Conservation (phyloP, 2,797 vertebrate species). For the Diplodus sargus region DNA sequence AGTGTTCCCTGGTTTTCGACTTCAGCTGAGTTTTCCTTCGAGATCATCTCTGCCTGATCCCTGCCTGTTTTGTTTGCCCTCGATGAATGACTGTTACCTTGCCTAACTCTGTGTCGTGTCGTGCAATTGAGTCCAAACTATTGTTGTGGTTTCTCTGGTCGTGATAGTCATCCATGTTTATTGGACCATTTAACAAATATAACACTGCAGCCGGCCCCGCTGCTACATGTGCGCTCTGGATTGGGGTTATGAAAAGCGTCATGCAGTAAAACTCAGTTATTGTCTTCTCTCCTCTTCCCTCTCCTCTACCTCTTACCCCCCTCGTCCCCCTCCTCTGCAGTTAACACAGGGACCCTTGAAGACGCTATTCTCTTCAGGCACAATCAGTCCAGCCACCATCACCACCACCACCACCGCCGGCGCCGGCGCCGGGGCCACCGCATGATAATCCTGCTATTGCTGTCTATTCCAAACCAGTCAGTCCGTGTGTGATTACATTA, state of each 20-base stretch:
- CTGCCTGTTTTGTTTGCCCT: too few relatives aligned
- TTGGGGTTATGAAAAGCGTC: not conserved
- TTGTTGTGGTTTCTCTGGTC: too few relatives aligned
- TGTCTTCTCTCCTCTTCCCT: not conserved
- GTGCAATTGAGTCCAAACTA: too few relatives aligned
- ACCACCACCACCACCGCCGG: too few relatives aligned
- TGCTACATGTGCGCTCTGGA: not conserved
- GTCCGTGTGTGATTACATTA: slow-evolving; percentile 58
- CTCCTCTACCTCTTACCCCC: not conserved
- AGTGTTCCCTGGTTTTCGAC: too few relatives aligned
- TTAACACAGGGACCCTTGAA: slow-evolving; percentile 42
- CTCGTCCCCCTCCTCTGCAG: slow-evolving; percentile 10
- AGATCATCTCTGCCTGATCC: too few relatives aligned
- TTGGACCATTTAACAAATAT: not conserved
- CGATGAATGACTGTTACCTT: too few relatives aligned
- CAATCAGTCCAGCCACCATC: slow-evolving; percentile 36
- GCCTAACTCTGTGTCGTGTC: too few relatives aligned
- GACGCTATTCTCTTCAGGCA: slow-evolving; percentile 28
- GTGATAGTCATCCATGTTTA: too few relatives aligned
- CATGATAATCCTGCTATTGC: slow-evolving; percentile 59
- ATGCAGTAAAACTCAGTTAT: not conserved
- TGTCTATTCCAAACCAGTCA: slow-evolving; percentile 33
- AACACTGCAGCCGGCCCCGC: too few relatives aligned
- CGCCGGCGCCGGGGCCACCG: slow-evolving; percentile 10
- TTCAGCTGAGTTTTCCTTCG: too few relatives aligned